phyloP scores from a whole-genome alignment of 2,113 vertebrate genomes.

The Crotophaga sulcirostris region DNA sequence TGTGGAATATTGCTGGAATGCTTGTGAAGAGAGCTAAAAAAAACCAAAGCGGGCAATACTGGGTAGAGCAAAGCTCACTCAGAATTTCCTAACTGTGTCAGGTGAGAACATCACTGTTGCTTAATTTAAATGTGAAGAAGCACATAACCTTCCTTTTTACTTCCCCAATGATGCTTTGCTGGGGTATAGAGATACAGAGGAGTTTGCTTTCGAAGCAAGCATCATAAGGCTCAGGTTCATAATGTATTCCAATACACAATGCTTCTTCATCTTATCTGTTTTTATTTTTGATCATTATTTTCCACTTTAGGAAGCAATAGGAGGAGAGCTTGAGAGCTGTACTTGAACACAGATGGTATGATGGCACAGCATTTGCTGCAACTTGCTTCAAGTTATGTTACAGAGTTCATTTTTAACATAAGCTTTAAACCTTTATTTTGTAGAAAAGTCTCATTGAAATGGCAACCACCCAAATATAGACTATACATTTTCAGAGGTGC shows the following conservation, averaged over 20 bases:
- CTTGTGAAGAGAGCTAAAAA: background rate
- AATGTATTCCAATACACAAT: constrained; percentile 3
- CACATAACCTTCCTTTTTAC: background rate
- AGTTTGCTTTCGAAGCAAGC: background rate
- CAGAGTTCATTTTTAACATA: constrained; percentile 66
- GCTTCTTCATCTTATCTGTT: constrained; percentile 27
- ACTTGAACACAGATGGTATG: constrained; percentile 64
- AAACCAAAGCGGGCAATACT: background rate
- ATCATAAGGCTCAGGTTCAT: background rate
- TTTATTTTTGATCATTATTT: constrained; percentile 63
- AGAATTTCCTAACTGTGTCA: background rate
- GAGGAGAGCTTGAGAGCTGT: constrained; percentile 35
- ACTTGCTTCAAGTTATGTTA: constrained; percentile 60
- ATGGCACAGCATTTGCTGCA: constrained; percentile 60
- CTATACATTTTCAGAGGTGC: background rate
- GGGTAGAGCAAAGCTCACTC: background rate
- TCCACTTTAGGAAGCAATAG: constrained; percentile 59
- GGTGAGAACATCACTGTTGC: background rate
- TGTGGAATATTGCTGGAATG: background rate
- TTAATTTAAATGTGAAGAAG: background rate
- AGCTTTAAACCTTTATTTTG: constrained; percentile 62
- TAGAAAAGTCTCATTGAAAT: constrained; percentile 41
- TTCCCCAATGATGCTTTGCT: background rate
- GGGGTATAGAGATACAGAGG: background rate
- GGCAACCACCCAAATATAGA: constrained; percentile 57